Percentiles rank a stretch among this genome's conserved stretches.
Conservation (phyloP, 2,797 vertebrate genomes). For the Antennarius maculatus region DNA sequence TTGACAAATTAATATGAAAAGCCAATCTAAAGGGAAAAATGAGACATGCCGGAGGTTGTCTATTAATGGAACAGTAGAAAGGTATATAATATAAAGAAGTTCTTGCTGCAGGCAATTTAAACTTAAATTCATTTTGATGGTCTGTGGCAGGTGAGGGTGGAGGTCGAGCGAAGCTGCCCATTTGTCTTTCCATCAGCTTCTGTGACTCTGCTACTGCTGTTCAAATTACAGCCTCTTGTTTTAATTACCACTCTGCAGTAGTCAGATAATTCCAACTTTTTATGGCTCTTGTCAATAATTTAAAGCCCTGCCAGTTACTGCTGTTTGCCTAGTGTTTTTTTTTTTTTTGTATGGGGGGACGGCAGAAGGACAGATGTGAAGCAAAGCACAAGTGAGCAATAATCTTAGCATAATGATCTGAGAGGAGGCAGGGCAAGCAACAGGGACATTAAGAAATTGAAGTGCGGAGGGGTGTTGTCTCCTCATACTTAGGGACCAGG, state of each 20-base stretch:
- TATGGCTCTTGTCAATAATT: constrained; percentile 43
- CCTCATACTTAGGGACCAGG: constrained; percentile 29
- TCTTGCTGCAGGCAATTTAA: no score
- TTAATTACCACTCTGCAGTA: constrained; percentile 56
- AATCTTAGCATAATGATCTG: constrained; percentile 70
- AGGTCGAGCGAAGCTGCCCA: neutral
- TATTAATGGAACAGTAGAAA: constrained; percentile 38
- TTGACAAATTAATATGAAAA: constrained; percentile 7
- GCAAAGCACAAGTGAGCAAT: constrained; percentile 57
- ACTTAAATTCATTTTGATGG: no score
- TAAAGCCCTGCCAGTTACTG: constrained; percentile 54
- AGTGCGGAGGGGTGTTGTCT: constrained; percentile 45
- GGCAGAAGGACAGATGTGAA: constrained; percentile 53
- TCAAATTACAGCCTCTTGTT: constrained; percentile 45
- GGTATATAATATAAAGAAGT: constrained; percentile 10
- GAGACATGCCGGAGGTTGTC: constrained; percentile 4
- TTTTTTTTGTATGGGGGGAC: neutral
- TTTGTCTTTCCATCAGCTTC: constrained; percentile 1
- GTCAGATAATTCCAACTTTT: constrained; percentile 47
- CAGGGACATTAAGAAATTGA: constrained; percentile 57
- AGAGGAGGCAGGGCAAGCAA: constrained; percentile 47
- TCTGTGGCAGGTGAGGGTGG: neutral
- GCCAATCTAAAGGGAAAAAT: constrained; percentile 5
- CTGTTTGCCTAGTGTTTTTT: constrained; percentile 35
- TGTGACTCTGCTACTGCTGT: constrained; percentile 31